Base-by-base conservation (phyloP, 2,797 vertebrate genomes). In the Channa striata region DNA sequence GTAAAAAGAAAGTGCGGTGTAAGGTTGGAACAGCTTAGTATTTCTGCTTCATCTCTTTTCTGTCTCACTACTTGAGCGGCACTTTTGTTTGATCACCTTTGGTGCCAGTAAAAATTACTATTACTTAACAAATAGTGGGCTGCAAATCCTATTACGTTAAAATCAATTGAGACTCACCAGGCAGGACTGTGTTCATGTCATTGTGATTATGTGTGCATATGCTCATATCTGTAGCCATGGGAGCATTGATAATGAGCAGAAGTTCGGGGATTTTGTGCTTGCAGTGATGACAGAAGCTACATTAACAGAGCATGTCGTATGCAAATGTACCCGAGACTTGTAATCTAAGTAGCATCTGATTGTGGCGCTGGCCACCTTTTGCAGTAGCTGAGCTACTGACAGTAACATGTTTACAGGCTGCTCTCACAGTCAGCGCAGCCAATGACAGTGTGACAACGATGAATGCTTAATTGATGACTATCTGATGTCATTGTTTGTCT, bases 81-180 rank as follows among this genome's bases (percentile, higher is more conserved):
- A 51, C 59, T 72, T 73, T 60, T 56, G 42, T 51, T 50, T 74
- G 52, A 59, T 76, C 83, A 80, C 68, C 54, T 80, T 65, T 74
- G 46, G 72, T 17, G 16, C 39, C 63, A 54, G 65, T 78, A 74
- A 80, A 80, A 83, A 62, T 43, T 68, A 59, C 54, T 64, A 62
- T 83, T 77, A 47, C 70, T 88, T 86, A 25, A 83, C 76, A 79
- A 77, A 72, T 23, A 53, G 43, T 70, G 40, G 66, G 46, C 62
- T 66, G 68, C 34, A 84, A 89, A 89, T 87, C 80, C 81, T 53
- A 54, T 83, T 77, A 78, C 2, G 13, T 36, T 49, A 71, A 82
- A 89, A 84, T 77, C 64, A 82, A 85, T 82, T 71, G 79, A 60
- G 46, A 68, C 57, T 79, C 51, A 62, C 67, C 43, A 6, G 23